Conservation (phyloP, 1,140 invertebrate species). For the Bombus picipes region DNA sequence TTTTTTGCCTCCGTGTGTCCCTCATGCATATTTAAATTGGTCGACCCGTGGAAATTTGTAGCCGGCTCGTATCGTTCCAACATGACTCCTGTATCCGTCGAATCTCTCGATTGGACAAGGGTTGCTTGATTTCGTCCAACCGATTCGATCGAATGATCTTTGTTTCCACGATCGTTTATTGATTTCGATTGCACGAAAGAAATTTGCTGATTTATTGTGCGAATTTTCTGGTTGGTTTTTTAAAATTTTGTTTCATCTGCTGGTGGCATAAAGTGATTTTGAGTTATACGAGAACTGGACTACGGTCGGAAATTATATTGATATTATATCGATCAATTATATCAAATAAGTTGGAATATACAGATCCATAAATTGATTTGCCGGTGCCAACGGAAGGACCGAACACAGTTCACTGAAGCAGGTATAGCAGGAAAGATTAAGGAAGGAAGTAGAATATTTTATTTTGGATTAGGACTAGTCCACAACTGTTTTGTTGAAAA, state of each 20-base stretch:
- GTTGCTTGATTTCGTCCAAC: not conserved
- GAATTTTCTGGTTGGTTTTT: not conserved
- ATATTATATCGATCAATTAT: no score
- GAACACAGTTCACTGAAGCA: no score
- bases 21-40: slow-evolving; percentile 75
- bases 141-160: not conserved
- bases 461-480: no score
- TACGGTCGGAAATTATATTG: no score
- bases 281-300: no score
- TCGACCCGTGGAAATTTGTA: slow-evolving; percentile 66
- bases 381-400: fast-evolving
- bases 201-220: no score
- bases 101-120: slow-evolving; percentile 1
- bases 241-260: not conserved
- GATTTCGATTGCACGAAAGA: not conserved
- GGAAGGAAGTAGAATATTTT: no score
- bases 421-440: no score
- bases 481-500: no score
- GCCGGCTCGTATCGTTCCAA: slow-evolving; percentile 44
- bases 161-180: not conserved
- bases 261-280: not conserved
- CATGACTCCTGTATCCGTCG: not conserved
- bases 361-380: no score
- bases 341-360: no score
- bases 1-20: slow-evolving; percentile 20